phyloP scores from a whole-genome alignment of 92 coral and sea anemone genomes.

The Phenganax stokvisi region DNA sequence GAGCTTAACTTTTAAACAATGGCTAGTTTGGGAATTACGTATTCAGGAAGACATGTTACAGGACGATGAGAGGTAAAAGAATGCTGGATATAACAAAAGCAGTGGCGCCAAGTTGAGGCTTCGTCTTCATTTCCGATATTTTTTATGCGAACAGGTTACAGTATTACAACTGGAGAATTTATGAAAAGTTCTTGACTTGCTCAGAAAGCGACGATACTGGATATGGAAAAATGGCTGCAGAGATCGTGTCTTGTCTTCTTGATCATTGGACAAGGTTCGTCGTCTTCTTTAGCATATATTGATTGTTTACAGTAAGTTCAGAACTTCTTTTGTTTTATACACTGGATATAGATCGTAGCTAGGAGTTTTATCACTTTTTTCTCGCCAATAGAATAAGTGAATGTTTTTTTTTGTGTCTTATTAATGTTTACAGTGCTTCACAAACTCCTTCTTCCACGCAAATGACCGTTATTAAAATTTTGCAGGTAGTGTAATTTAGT shows the following conservation, averaged over 20 bases:
- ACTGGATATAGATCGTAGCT: too few relatives aligned
- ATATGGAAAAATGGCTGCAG: neutral
- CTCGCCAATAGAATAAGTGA: too few relatives aligned
- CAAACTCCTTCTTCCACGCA: neutral
- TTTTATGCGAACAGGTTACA: slow-evolving; percentile 7
- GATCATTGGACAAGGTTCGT: slow-evolving; percentile 32
- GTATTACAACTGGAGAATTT: slow-evolving; percentile 32
- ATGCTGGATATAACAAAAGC: neutral
- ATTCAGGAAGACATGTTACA: neutral
- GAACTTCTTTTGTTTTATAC: too few relatives aligned
- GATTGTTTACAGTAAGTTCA: too few relatives aligned
- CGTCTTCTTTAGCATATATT: too few relatives aligned
- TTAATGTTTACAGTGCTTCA: too few relatives aligned
- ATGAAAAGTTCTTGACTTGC: slow-evolving; percentile 7
- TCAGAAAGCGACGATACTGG: neutral
- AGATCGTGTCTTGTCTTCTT: slow-evolving; percentile 4
- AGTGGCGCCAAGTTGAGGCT: neutral
- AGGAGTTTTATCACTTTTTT: too few relatives aligned
- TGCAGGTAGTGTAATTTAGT: neutral
- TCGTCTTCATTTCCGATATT: neutral
- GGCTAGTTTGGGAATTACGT: slow-evolving; percentile 1
- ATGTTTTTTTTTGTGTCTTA: too few relatives aligned
- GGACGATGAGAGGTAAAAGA: slow-evolving; percentile 1
- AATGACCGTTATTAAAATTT: neutral
- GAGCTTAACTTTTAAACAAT: slow-evolving; percentile 2